Conservation (phyloP, 2,113 vertebrate species). For the Nansenia antarctica region DNA sequence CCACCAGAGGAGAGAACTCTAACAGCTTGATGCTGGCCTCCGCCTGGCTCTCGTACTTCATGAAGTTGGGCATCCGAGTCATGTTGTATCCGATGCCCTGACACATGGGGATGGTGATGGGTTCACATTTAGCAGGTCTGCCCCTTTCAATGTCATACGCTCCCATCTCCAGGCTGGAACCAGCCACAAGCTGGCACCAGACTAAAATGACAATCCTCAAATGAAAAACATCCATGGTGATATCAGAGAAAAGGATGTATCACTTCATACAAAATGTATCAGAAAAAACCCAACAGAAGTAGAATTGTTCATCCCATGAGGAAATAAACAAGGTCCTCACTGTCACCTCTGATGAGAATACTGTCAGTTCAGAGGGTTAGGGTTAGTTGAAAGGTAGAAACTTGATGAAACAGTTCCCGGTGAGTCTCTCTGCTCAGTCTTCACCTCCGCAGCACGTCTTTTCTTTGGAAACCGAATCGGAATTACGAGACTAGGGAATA, state of each 20-base stretch:
- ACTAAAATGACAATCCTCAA: conserved; percentile 37
- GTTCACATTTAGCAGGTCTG: conserved; percentile 79
- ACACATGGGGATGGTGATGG: conserved; percentile 86
- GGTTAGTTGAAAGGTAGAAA: conserved; percentile 1
- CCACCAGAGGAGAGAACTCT: conserved; percentile 86
- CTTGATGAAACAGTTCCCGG: conserved; percentile 6
- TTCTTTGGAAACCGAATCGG: conserved; percentile 3
- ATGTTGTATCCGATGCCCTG: conserved; percentile 89
- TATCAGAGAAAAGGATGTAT: conserved; percentile 4
- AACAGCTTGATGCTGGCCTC: conserved; percentile 84
- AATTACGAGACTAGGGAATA: neutral
- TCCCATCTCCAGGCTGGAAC: conserved; percentile 75
- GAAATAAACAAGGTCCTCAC: neutral
- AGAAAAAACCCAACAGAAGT: conserved; percentile 1
- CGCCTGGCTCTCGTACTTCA: conserved; percentile 84
- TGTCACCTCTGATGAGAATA: conserved; percentile 6
- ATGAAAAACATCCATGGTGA: conserved; percentile 28
- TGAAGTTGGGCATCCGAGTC: conserved; percentile 87
- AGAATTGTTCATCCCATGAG: neutral
- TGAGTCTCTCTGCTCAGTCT: neutral
- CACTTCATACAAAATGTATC: neutral
- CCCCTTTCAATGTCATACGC: conserved; percentile 78
- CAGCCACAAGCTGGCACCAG: conserved; percentile 67
- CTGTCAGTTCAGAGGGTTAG: too few relatives aligned
- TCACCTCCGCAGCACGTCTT: conserved; percentile 10